Base-by-base conservation (phyloP, 2,113 vertebrate species). In the Pleuronectes platessa region DNA sequence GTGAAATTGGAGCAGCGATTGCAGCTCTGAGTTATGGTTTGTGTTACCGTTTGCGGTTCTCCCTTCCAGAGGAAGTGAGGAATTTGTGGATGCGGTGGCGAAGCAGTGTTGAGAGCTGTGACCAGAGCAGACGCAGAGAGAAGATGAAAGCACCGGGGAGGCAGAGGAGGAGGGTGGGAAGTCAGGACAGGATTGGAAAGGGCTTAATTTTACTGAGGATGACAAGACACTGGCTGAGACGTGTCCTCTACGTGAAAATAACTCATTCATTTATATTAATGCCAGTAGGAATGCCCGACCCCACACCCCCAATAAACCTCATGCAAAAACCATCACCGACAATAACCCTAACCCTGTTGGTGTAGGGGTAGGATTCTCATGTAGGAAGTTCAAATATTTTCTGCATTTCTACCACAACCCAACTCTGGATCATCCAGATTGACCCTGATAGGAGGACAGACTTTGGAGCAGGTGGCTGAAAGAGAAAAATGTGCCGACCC, bases 41-140 rank as follows among this genome's bases (percentile, higher is more conserved):
- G 75, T 79, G 79, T 82, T 85, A 60, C 63, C 67, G 69, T 73
- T 81, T 62, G 85, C 61, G 80, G 63, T 62, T 68, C 71, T 75
- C 26, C 37, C 79, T 84, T 89, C 86, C 85, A 89, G 79, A 62
- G 84, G 77, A 88, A 87, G 82, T 58, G 70, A 76, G 60, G 80
- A 76, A 82, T 83, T 82, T 54, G 27, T 4, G 74, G 81, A 79
- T 75, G 74, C 10, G 62, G 8, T 17, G 67, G 51, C 14, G 69
- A 86, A 86, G 79, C 71, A 13, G 37, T 14, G 12, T 59, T 79
- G 61, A 83, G 51, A 77, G 79, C 65, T 47, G 69, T 83, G 79
- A 89, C 85, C 21, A 24, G 71, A 82, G 73, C 51, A 64, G 72
- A 64, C 37, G 49, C 61, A n/a, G 55, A 35, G 67, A 67, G 83